Evolutionary conservation across 2,113 vertebrate species (phyloP), one percentile per base, ranked within the genome.

Genomic region (Diphyllodes magnificus): DNA sequence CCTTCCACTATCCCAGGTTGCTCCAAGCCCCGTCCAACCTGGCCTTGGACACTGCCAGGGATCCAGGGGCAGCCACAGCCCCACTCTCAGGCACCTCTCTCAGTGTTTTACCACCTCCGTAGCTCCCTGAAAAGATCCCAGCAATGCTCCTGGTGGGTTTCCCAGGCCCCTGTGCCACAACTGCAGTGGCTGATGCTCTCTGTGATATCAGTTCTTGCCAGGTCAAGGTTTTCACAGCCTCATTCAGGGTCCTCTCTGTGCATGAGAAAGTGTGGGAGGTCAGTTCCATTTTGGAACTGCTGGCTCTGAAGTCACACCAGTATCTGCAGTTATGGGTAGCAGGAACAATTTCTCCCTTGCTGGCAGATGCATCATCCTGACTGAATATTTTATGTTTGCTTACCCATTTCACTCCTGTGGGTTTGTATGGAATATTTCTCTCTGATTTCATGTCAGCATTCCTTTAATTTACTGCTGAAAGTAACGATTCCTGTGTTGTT

Each of bases 401-500:
- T 68, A 66, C 70, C 61, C 10, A 1, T 82, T 79, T 78, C 92
- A 49, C 49, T 76, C 75, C 90, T 45, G 37, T 57, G 63, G 75
- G 22, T 82, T 82, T 69, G 25, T 37, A 31, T 57, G 85, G 82
- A 92, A 86, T 77, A 65, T 73, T 93, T 82, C 35, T 90, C n/a
- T 79, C 64, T 31, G 37, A 72, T 86, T 83, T 77, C 40, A 16
- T 22, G 75, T 90, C 95, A 80, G 35, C 44, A 72, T 61, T 53
- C 59, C 76, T 93, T 85, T 80, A 69, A 88, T 94, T 92, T 83
- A 86, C 79, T 59, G 63, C 92, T 77, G 85, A 57, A 79, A 96
- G 75, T 54, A 65, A 31, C 4, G 2, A 59, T 45, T 57, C 45
- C 54, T 61, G 42, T 20, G 49, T 30, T 85, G 75, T 76, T 77